Evolutionary conservation across 2,113 vertebrate species (phyloP).

Genomic region (Upupa epops): DNA sequence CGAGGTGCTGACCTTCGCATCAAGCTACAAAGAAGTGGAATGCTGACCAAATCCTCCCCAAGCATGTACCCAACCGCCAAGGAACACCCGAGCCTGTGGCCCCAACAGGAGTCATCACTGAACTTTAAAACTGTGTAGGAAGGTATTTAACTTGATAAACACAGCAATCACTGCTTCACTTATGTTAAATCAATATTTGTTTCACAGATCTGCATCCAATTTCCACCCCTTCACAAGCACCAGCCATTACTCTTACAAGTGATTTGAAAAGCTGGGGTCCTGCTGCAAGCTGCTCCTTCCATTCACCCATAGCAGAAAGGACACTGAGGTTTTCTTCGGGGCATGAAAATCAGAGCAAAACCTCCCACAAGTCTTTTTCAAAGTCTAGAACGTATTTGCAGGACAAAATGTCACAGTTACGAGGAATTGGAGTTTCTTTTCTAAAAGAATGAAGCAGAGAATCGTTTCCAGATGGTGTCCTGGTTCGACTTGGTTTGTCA

Average conservation of each 20-base stretch:
- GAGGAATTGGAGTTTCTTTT: neutral
- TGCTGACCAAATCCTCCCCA: neutral
- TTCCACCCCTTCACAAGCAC: neutral
- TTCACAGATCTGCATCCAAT: neutral
- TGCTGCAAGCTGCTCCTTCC: neutral
- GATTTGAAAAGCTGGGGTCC: neutral
- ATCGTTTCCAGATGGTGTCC: constrained; percentile 50
- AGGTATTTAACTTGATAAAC: neutral
- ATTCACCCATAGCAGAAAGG: neutral
- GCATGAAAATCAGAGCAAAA: constrained; percentile 23
- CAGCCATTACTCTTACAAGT: neutral
- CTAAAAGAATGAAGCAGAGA: constrained; percentile 8
- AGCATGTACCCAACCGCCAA: neutral
- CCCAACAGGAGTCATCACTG: neutral
- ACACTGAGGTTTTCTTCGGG: neutral
- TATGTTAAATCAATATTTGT: neutral
- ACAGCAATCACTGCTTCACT: neutral
- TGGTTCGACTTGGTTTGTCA: constrained; percentile 12
- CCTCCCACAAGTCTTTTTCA: neutral
- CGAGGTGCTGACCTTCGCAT: neutral
- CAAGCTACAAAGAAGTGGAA: neutral
- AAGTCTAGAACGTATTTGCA: constrained; percentile 7
- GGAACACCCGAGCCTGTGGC: neutral
- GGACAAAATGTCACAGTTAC: constrained; percentile 39
- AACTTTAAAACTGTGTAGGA: neutral